Base-by-base conservation (phyloP, 2,888 invertebrate genomes). In the Hedychridium roseum region DNA sequence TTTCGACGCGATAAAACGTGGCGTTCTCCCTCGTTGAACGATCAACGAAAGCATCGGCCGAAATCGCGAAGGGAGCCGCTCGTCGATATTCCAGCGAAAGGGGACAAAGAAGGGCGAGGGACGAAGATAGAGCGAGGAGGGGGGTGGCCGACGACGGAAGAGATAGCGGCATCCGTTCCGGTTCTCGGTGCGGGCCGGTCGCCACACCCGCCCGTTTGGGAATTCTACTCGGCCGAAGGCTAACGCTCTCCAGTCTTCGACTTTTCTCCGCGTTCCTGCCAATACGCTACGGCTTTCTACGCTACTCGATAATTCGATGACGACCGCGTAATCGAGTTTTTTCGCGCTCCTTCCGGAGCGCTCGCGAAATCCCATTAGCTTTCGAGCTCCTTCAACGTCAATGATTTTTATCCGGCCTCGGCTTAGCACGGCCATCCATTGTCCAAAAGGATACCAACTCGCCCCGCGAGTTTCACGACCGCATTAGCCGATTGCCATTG, bases 181-280 rank as follows among this genome's bases (percentile, higher is more conserved):
- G 64, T 74, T 70, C 65, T 74, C 71, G 74, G 71, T 67, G 73
- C 76, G 76, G 76, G 75, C 70, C 76, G 75, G 59, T 70, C 77
- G 73, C 76, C 76, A 78, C 77, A 78, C 78, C 78, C 78, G 78
- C 78, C 78, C 78, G 78, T 79, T 78, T 76, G 76, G 78, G 78
- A 79, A 79, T 78, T 78, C 75, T 68, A 72, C 71, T 73, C 67
- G 67, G 69, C 59, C 64, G 57, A n/a, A n/a, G n/a, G n/a, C n/a
- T n/a, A n/a, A n/a, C n/a, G n/a, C 42, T 20, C 34, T 31, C 34
- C 12, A 17, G 49, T 50, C 50, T 53, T 60, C 59, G 47, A 61
- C 61, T 58, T 61, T 26, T 18, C 64, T 60, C 56, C 61, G 56
- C 48, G 40, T n/a, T n/a, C n/a, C n/a, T n/a, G n/a, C n/a, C n/a